Evolutionary conservation across 2,888 invertebrate species (phyloP).

Genomic region (Nomada fucata): DNA sequence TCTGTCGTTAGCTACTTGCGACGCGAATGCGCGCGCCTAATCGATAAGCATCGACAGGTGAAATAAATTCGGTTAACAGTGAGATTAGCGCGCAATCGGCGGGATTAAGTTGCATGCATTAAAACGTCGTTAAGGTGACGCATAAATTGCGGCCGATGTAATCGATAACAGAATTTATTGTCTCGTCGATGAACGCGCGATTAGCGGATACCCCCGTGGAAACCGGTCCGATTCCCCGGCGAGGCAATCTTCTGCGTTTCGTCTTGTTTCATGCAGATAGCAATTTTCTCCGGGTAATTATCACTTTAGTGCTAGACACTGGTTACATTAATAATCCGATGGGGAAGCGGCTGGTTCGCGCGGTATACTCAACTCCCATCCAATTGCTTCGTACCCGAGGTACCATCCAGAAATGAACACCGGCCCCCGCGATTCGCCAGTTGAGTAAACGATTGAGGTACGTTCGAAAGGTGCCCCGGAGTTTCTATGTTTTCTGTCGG

Average conservation of each 20-base stretch:
- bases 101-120: conserved; percentile 43
- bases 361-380: conserved; percentile 16
- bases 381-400: conserved; percentile 34
- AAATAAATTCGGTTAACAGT: conserved; percentile 31
- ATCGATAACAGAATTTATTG: conserved; percentile 61
- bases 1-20: neutral
- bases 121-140: conserved; percentile 41
- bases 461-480: neutral
- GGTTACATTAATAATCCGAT: conserved; percentile 52
- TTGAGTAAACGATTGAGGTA: conserved; percentile 25
- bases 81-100: conserved; percentile 27
- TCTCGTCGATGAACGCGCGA: conserved; percentile 44
- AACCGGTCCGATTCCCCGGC: conserved; percentile 60
- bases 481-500: neutral
- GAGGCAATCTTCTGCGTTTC: conserved; percentile 48
- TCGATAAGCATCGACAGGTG: conserved; percentile 21
- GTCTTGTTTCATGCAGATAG: conserved; percentile 47
- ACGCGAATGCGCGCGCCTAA: neutral
- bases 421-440: conserved; percentile 11
- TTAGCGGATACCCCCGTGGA: conserved; percentile 49
- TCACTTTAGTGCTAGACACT: conserved; percentile 50
- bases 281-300: conserved; percentile 59
- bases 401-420: conserved; percentile 16
- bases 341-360: conserved; percentile 29
- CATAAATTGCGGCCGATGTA: conserved; percentile 49